phyloP scores from a whole-genome alignment of 2,797 vertebrate species.

The Tiaroga cobitis region DNA sequence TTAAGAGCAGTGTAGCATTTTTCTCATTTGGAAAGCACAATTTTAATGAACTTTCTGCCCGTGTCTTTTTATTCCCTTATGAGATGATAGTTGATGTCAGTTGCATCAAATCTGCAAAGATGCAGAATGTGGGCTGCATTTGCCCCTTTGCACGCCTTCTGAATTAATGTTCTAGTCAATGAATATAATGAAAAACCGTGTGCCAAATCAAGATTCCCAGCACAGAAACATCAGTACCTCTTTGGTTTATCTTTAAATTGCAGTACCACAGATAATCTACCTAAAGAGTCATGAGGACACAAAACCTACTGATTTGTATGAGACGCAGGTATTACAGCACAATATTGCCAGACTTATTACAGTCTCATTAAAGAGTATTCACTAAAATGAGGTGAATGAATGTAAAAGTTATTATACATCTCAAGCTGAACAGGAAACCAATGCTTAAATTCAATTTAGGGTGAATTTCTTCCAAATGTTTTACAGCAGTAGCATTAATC shows the following conservation, averaged over 20 bases:
- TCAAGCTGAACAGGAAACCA: background rate
- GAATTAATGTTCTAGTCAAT: background rate
- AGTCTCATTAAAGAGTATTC: slow-evolving; percentile 1
- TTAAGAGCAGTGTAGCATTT: slow-evolving; percentile 9
- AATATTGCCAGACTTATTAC: background rate
- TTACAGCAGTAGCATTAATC: background rate
- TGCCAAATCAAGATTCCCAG: slow-evolving; percentile 27
- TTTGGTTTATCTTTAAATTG: slow-evolving; percentile 60
- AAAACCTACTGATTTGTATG: slow-evolving; percentile 2
- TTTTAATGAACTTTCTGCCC: slow-evolving; percentile 3
- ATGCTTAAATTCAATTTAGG: background rate
- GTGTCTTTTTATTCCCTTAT: background rate
- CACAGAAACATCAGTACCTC: slow-evolving; percentile 50
- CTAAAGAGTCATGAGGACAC: slow-evolving; percentile 7
- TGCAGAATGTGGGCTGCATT: background rate
- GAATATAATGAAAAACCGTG: background rate
- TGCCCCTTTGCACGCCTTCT: slow-evolving; percentile 4
- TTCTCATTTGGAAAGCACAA: background rate
- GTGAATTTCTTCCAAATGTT: background rate
- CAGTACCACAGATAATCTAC: slow-evolving; percentile 39
- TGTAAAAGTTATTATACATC: background rate
- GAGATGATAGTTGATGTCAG: slow-evolving; percentile 24
- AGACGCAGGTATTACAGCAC: slow-evolving; percentile 20
- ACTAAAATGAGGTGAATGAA: slow-evolving; percentile 8
- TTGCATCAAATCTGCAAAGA: slow-evolving; percentile 12